A percentile compares a stretch with the other conserved stretches of the same genome.
These are phyloP conservation scores for Wiebesia pumilae DNA, from an alignment of 1,140 invertebrate genomes.

Conservation along the genomic window DNA sequence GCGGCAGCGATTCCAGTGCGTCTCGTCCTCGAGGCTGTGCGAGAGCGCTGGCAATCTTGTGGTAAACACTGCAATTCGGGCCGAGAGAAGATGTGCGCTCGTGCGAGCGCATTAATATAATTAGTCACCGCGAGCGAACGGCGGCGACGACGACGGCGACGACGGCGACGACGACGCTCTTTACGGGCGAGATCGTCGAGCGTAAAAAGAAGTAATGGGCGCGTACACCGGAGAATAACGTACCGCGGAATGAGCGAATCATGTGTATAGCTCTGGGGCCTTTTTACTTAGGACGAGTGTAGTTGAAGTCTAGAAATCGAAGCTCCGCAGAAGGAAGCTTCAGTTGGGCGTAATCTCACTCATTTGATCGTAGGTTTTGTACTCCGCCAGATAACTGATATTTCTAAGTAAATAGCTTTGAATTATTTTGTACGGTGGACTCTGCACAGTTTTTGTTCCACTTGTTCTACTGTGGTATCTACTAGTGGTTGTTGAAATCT, in stretches of 20 bases:
- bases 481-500: neutral
- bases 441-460: neutral
- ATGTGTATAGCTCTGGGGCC: neutral
- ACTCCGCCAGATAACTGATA: neutral
- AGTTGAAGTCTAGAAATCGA: neutral
- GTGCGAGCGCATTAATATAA: constrained; percentile 74
- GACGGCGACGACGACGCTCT: neutral
- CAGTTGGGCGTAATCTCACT: constrained; percentile 21
- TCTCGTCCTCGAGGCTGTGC: constrained; percentile 11
- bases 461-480: neutral
- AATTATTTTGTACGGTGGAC: neutral
- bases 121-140: constrained; percentile 71
- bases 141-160: constrained; percentile 10
- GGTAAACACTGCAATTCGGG: constrained; percentile 74
- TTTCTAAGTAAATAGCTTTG: neutral
- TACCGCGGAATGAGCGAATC: constrained; percentile 2
- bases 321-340: neutral
- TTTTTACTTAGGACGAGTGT: constrained; percentile 16
- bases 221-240: neutral
- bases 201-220: constrained; percentile 19
- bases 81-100: constrained; percentile 47
- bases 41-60: constrained; percentile 64
- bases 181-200: neutral
- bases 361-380: neutral
- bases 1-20: neutral